Base-by-base conservation (phyloP, 2,113 vertebrate genomes). In the Gobius niger region DNA sequence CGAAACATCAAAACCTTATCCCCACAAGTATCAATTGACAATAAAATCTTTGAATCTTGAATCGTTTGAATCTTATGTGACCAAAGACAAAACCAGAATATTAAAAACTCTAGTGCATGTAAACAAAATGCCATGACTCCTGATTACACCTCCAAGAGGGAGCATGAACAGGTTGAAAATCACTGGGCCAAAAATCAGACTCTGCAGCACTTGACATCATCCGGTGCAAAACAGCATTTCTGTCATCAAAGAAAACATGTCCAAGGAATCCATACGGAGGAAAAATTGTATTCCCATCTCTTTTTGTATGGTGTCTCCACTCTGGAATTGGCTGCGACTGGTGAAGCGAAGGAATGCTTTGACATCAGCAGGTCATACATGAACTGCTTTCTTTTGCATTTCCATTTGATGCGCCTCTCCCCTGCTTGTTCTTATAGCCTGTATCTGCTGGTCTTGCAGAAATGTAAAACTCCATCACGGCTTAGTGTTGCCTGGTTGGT, bases 401-500 rank as follows among this genome's bases (percentile, higher is more conserved):
- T 60, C 40, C 40, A 8, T 44, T 16, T n/a, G 40, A n/a, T 13
- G 14, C 3, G 40, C 9, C 14, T 41, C 57, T 42, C 34, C n/a
- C 14, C 15, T 15, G 12, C 2, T 42, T 44, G 34, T 44, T 60
- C 14, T 60, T n/a, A 60, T 42, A 42, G 15, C 12, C 4, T 9
- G 40, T 16, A n/a, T 60, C 34, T 60, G 57, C 57, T 60, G 57
- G 41, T 60, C 57, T 60, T 60, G 57, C 57, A 60, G 57, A 60
- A 60, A 60, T 60, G 40, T 44, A 60, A 60, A 60, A 60, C 40
- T 42, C 34, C 57, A 44, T 41, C 57, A 42, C n/a, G 57, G 57
- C 15, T 42, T 60, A 60, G 57, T 60, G 13, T 3, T 7, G 40
- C 8, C 41, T 42, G 57, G 57, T 44, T 16, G 57, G 40, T 44